phyloP scores from a whole-genome alignment of 2,888 invertebrate genomes.

The Steinernema scapterisci region DNA sequence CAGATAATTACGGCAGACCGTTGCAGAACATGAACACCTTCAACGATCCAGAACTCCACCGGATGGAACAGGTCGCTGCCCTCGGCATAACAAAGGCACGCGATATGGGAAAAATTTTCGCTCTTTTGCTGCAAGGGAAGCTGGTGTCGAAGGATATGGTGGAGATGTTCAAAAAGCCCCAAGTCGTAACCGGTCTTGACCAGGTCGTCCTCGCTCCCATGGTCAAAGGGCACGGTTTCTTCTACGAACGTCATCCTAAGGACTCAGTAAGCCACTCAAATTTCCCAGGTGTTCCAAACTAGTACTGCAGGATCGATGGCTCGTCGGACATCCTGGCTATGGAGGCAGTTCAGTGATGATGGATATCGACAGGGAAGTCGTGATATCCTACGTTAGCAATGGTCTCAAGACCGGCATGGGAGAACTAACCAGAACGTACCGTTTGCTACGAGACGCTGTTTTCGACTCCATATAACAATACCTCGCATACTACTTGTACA shows the following conservation, averaged over 20 bases:
- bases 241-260: slow-evolving; percentile 64
- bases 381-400: slow-evolving; percentile 64
- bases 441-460: slow-evolving; percentile 55
- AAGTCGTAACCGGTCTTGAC: slow-evolving; percentile 55
- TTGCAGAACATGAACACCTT: slow-evolving; percentile 60
- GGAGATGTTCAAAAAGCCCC: slow-evolving; percentile 52
- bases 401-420: slow-evolving; percentile 66
- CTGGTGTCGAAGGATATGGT: slow-evolving; percentile 53
- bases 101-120: slow-evolving; percentile 61
- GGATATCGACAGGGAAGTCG: slow-evolving; percentile 63
- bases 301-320: slow-evolving; percentile 60
- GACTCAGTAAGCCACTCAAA: slow-evolving; percentile 45
- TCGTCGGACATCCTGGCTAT: slow-evolving; percentile 62
- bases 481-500: neutral
- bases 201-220: slow-evolving; percentile 47
- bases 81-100: slow-evolving; percentile 63
- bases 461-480: slow-evolving; percentile 54
- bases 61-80: slow-evolving; percentile 64
- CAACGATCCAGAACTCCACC: slow-evolving; percentile 62
- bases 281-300: too few species aligned
- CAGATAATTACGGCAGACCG: too few species aligned
- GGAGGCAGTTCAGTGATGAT: slow-evolving; percentile 66
- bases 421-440: slow-evolving; percentile 63
- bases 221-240: slow-evolving; percentile 63
- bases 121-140: slow-evolving; percentile 60